These are phyloP conservation scores for Nothoprocta pentlandii DNA, from an alignment of 2,113 vertebrate species.

Conservation along the genomic window DNA sequence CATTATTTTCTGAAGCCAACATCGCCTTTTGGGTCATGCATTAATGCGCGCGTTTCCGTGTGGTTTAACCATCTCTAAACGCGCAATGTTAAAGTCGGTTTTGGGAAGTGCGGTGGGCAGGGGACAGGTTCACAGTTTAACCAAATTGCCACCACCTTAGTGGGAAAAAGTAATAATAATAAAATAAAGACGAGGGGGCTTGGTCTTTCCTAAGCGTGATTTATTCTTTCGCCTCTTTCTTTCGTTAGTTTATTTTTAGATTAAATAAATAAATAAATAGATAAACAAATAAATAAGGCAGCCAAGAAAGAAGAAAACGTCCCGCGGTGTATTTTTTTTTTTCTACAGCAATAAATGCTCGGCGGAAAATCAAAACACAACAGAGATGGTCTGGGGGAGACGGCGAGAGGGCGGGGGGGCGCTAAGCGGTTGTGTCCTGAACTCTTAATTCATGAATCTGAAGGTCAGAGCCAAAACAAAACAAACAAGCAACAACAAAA, in stretches of 20 bases:
- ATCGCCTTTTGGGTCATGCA: not conserved
- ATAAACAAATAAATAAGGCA: not conserved
- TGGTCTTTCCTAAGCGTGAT: rapidly evolving
- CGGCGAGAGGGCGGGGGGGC: not conserved
- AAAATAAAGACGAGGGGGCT: not conserved
- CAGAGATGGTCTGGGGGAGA: not conserved
- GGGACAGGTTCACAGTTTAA: not conserved
- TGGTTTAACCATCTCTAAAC: not conserved
- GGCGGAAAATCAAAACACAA: not conserved
- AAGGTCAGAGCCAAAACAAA: constrained; percentile 9
- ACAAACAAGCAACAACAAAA: not conserved
- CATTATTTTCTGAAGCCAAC: not conserved
- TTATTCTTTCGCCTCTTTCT: not conserved
- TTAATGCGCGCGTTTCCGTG: not conserved
- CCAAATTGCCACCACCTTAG: not conserved
- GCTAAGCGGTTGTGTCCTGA: not conserved
- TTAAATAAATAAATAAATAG: not conserved
- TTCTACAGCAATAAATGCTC: not conserved
- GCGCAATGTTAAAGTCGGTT: not conserved
- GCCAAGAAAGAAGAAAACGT: not conserved
- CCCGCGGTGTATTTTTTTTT: not conserved
- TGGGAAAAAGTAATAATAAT: too few species aligned
- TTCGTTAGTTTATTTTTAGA: not conserved
- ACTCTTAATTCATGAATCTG: constrained; percentile 28
- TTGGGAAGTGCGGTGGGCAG: not conserved